Evolutionary conservation across 2,888 invertebrate species (phyloP).

Genomic region (Thalpophila matura): DNA sequence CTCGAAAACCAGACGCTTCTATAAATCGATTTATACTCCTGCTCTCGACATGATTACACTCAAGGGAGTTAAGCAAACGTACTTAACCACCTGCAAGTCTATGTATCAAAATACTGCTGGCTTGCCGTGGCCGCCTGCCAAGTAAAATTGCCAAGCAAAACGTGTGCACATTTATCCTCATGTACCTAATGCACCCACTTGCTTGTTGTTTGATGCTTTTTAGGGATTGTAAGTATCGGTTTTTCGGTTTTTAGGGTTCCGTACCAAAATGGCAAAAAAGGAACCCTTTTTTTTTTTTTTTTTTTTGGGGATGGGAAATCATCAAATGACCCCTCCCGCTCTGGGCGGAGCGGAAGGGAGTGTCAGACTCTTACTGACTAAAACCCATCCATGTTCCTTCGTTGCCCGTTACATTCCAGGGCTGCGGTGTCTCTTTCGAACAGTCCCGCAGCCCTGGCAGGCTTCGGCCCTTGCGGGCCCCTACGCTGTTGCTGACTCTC

Average conservation of each 20-base stretch:
- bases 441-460: too few species aligned
- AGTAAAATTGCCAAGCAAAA: slow-evolving; percentile 52
- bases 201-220: slow-evolving; percentile 11
- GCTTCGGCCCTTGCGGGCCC: too few species aligned
- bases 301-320: too few species aligned
- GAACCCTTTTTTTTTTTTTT: too few species aligned
- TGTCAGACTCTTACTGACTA: too few species aligned
- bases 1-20: neutral
- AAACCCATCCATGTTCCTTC: too few species aligned
- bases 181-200: slow-evolving; percentile 47
- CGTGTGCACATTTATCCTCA: slow-evolving; percentile 42
- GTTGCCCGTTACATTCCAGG: too few species aligned
- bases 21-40: slow-evolving; percentile 23
- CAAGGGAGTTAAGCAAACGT: slow-evolving; percentile 26
- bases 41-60: slow-evolving; percentile 44
- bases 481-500: too few species aligned
- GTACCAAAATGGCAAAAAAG: too few species aligned
- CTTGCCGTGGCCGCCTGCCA: slow-evolving; percentile 50
- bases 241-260: neutral
- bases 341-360: too few species aligned
- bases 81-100: slow-evolving; percentile 50
- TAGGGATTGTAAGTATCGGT: neutral
- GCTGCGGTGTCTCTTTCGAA: too few species aligned
- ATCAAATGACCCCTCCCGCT: too few species aligned
- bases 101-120: slow-evolving; percentile 51